Conservation (phyloP, 2,113 vertebrate genomes). For the Albula goreensis region DNA sequence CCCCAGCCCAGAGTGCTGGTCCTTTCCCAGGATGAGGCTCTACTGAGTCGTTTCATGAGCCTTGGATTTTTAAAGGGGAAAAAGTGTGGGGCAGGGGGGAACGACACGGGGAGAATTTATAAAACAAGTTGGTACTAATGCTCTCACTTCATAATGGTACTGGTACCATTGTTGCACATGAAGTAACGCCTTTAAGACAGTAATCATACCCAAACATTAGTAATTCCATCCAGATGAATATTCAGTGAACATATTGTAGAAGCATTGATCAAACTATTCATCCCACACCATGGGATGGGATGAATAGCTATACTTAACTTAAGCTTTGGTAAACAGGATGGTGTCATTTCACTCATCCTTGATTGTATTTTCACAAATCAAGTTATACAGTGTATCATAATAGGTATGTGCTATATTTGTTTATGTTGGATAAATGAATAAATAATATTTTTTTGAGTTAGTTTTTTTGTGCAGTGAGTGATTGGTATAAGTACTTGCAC, state of each 20-base stretch:
- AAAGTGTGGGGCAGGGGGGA: too few species aligned
- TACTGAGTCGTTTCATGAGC: slow-evolving; percentile 53
- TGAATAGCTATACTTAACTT: background rate
- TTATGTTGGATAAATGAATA: too few species aligned
- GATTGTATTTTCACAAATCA: too few species aligned
- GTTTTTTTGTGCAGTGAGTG: too few species aligned
- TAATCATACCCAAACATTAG: background rate
- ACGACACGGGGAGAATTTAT: background rate
- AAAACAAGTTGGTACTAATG: background rate
- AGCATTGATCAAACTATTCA: background rate
- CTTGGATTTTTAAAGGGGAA: background rate
- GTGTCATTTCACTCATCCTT: too few species aligned
- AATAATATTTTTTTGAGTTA: too few species aligned
- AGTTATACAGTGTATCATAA: too few species aligned
- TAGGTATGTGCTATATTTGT: too few species aligned
- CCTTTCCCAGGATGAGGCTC: slow-evolving; percentile 78
- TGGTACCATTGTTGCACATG: background rate
- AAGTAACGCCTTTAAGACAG: background rate
- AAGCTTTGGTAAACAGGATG: background rate
- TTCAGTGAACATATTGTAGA: background rate
- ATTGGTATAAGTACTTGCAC: too few species aligned
- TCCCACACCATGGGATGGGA: background rate
- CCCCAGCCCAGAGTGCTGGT: slow-evolving; percentile 68
- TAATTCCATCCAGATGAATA: background rate
- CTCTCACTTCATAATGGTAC: background rate